phyloP scores from a whole-genome alignment of 2,797 vertebrate genomes.

The Gymnopithys bicolor region DNA sequence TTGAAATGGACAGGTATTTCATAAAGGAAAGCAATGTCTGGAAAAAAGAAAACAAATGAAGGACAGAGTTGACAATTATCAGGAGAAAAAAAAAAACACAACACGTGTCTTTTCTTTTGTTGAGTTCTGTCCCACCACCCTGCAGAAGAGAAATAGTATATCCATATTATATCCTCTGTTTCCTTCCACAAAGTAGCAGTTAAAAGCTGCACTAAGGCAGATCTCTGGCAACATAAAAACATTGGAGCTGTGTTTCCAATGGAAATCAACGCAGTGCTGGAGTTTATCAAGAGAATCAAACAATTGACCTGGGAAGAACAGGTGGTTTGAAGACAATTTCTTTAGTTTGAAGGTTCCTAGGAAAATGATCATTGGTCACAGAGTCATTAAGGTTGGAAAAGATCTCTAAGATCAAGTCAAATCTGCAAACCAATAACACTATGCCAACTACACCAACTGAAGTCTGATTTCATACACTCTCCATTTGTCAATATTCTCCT shows the following conservation, averaged over 20 bases:
- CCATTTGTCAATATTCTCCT: not conserved
- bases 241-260: not conserved
- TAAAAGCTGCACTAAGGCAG: not conserved
- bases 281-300: not conserved
- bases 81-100: not conserved
- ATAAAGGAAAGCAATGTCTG: not conserved
- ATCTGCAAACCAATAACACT: not conserved
- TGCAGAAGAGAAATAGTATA: not conserved
- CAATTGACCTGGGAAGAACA: not conserved
- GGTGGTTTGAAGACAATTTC: not conserved
- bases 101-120: not conserved
- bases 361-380: not conserved
- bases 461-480: not conserved
- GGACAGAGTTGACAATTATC: not conserved
- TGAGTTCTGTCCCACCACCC: no score
- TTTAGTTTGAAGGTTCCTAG: not conserved
- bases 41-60: not conserved
- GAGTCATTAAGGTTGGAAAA: not conserved
- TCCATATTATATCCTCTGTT: not conserved
- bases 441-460: not conserved
- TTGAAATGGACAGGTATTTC: not conserved
- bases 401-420: not conserved
- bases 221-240: not conserved
- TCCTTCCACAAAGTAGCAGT: not conserved
- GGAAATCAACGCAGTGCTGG: not conserved